phyloP scores from a whole-genome alignment of 2,113 vertebrate genomes.

The Aptenodytes patagonicus region DNA sequence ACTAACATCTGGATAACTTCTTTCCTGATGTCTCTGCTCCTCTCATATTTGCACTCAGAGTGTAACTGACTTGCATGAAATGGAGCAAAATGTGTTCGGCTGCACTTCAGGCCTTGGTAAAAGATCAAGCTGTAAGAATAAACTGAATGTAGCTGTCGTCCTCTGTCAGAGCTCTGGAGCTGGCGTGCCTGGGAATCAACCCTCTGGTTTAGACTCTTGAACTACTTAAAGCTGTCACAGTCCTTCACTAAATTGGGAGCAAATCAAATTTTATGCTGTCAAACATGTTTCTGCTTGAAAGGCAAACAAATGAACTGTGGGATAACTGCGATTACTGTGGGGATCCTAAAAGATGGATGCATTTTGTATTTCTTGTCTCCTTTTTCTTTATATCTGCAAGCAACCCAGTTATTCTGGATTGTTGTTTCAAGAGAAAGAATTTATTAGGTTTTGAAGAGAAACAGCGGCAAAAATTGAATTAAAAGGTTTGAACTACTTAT shows the following conservation, averaged over 20 bases:
- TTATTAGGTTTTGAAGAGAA: constrained; percentile 21
- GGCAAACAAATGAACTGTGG: not conserved
- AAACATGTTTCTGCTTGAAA: not conserved
- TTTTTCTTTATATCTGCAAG: constrained; percentile 4
- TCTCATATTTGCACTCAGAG: not conserved
- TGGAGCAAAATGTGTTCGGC: not conserved
- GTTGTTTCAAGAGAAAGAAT: constrained; percentile 21
- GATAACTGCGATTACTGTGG: not conserved
- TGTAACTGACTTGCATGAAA: not conserved
- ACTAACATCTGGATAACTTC: not conserved
- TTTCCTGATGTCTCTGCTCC: not conserved
- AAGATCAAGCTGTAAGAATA: not conserved
- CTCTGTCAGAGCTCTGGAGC: not conserved
- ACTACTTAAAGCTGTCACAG: not conserved
- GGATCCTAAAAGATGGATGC: not conserved
- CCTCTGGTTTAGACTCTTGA: not conserved
- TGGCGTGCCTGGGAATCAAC: not conserved
- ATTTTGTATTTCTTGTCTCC: not conserved
- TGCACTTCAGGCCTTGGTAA: not conserved
- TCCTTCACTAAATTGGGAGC: not conserved
- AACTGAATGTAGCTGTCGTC: not conserved
- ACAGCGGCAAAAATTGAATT: not conserved
- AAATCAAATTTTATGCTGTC: constrained; percentile 19
- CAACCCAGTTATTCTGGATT: constrained; percentile 3
- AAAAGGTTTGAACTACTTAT: not conserved